Percentiles rank a stretch among this genome's conserved stretches.
phyloP scores from a whole-genome alignment of 2,797 vertebrate species.

The Chaetodon trifasciatus region DNA sequence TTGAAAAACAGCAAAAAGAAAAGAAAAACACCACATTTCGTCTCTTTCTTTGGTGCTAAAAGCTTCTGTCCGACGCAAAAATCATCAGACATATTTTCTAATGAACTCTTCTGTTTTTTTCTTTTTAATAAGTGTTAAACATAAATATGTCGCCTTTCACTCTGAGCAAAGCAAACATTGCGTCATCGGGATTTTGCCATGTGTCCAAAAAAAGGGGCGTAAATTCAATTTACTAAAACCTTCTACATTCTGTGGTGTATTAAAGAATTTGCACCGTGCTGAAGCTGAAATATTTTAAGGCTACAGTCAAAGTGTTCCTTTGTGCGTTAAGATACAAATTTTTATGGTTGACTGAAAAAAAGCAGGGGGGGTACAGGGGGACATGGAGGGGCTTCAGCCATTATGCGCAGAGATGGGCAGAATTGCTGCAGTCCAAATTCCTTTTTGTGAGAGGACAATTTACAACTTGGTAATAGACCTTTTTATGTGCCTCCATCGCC shows the following conservation, averaged over 20 bases:
- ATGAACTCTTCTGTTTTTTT: not conserved
- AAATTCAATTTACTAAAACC: not conserved
- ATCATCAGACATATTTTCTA: rapidly evolving
- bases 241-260: not conserved
- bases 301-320: constrained; percentile 27
- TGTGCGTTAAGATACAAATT: constrained; percentile 65
- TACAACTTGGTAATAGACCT: constrained; percentile 99
- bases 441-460: constrained; percentile 99
- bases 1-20: not conserved
- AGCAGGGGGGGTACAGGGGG: constrained; percentile 9
- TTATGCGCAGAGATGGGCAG: constrained; percentile 92
- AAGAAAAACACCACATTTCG: not conserved
- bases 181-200: not conserved
- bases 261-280: not conserved
- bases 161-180: not conserved
- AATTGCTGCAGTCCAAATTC: constrained; percentile 96
- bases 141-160: not conserved
- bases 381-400: constrained; percentile 88
- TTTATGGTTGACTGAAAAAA: not conserved
- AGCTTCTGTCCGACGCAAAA: not conserved
- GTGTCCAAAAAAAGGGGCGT: not conserved
- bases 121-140: not conserved
- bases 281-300: not conserved
- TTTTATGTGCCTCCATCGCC: constrained; percentile 98
- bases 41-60: not conserved